Percentiles rank a stretch among this genome's conserved stretches.
These are phyloP conservation scores for Proisotoma minuta DNA, from an alignment of 2,888 invertebrate species.

Conservation along the genomic window DNA sequence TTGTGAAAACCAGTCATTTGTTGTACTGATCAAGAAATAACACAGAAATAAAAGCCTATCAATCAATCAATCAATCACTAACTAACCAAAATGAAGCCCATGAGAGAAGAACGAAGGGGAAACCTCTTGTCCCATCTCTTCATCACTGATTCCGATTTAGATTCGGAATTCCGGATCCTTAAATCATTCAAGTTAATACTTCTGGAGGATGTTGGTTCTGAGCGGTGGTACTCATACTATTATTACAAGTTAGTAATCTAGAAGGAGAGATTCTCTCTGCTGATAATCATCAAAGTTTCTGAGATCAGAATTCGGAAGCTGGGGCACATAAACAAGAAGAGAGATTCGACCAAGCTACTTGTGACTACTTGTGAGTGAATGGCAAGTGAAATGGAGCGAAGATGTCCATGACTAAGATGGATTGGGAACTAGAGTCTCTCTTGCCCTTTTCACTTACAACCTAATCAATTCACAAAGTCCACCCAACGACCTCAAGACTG, in stretches of 20 bases:
- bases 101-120: not conserved
- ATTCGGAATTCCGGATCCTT: constrained; percentile 4
- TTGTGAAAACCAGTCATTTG: too few relatives aligned
- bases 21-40: too few relatives aligned
- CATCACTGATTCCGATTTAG: constrained; percentile 24
- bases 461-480: constrained; percentile 44
- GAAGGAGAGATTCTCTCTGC: constrained; percentile 7
- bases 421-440: constrained; percentile 42
- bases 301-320: constrained; percentile 4
- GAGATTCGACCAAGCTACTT: not conserved
- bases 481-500: not conserved
- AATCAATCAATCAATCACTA: too few relatives aligned
- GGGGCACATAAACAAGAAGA: not conserved
- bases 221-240: not conserved
- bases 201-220: not conserved
- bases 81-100: not conserved
- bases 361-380: constrained; percentile 38
- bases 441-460: constrained; percentile 40
- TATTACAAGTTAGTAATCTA: not conserved
- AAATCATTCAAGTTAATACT: not conserved
- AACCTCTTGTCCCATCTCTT: constrained; percentile 6
- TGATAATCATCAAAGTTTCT: constrained; percentile 9
- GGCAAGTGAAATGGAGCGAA: constrained; percentile 47
- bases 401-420: constrained; percentile 47
- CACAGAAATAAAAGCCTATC: too few relatives aligned